phyloP scores from a whole-genome alignment of 2,113 vertebrate genomes.

The Thermophis baileyi region DNA sequence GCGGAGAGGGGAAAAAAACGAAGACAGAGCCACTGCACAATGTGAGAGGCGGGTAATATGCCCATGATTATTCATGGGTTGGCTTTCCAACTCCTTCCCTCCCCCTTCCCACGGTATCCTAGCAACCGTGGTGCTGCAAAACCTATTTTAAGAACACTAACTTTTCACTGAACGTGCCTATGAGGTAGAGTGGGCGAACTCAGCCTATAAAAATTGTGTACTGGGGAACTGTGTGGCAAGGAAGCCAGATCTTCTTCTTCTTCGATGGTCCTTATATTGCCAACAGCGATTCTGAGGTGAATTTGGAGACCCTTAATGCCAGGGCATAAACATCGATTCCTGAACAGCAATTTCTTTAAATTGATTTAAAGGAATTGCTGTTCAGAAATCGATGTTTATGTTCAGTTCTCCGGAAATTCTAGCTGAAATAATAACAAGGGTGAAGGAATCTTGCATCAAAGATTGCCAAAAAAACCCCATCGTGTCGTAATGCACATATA shows the following conservation, averaged over 20 bases:
- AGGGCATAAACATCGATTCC: neutral
- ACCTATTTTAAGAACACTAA: conserved; percentile 72
- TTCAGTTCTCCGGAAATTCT: neutral
- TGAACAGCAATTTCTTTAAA: neutral
- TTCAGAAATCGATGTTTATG: neutral
- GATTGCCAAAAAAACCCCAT: neutral
- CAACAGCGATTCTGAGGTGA: neutral
- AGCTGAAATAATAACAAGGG: neutral
- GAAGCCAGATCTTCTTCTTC: conserved; percentile 23
- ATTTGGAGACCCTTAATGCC: conserved; percentile 5
- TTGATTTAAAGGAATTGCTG: neutral
- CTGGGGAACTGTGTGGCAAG: conserved; percentile 40
- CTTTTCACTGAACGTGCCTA: conserved; percentile 64
- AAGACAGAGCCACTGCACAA: neutral
- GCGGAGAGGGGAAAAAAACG: rapidly evolving
- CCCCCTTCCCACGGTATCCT: conserved; percentile 58
- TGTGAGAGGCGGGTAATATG: conserved; percentile 26
- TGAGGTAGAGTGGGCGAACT: conserved; percentile 52
- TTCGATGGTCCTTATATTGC: neutral
- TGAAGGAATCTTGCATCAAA: neutral
- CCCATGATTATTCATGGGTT: conserved; percentile 39
- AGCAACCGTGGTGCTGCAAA: conserved; percentile 65
- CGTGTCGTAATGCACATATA: neutral
- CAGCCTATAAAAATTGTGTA: conserved; percentile 55
- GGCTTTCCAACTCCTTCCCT: conserved; percentile 46